These are phyloP conservation scores for Crepidodera aurea DNA, from an alignment of 2,888 invertebrate species.

Conservation along the genomic window DNA sequence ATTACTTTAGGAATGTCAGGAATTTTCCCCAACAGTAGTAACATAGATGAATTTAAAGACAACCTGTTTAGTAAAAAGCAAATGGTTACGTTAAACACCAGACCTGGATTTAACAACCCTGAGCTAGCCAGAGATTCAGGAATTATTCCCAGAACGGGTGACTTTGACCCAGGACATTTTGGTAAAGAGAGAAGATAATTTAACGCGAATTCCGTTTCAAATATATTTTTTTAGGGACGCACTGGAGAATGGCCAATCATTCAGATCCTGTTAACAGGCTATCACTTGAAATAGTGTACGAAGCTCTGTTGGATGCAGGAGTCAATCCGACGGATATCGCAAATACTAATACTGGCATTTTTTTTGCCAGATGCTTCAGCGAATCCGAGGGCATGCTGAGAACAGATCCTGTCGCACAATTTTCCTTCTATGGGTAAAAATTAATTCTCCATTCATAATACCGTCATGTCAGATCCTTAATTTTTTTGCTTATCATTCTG, in stretches of 20 bases:
- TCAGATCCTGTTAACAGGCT: constrained; percentile 68
- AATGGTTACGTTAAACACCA: constrained; percentile 80
- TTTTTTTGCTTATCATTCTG: too few relatives aligned
- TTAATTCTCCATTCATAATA: neutral
- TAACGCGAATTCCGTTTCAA: neutral
- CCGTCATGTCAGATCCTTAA: neutral
- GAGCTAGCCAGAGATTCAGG: constrained; percentile 70
- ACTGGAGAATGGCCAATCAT: constrained; percentile 64
- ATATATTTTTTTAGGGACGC: neutral
- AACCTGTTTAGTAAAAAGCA: constrained; percentile 81
- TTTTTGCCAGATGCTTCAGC: constrained; percentile 78
- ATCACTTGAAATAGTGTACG: constrained; percentile 67
- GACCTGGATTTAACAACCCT: constrained; percentile 73
- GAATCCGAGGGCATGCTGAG: constrained; percentile 59
- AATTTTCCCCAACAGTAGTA: constrained; percentile 79
- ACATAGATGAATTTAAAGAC: constrained; percentile 72
- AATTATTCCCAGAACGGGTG: constrained; percentile 65
- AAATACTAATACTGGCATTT: constrained; percentile 79
- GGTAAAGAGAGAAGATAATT: constrained; percentile 39
- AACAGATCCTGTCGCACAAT: neutral
- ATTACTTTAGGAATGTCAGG: constrained; percentile 64
- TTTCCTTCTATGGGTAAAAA: neutral
- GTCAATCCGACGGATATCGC: constrained; percentile 73
- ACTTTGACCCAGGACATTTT: constrained; percentile 66
- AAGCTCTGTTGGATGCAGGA: constrained; percentile 69